Percentiles rank a stretch among this genome's conserved stretches.
Evolutionary conservation across 2,888 invertebrate genomes (phyloP).

Genomic region (Mimachlamys varia): DNA sequence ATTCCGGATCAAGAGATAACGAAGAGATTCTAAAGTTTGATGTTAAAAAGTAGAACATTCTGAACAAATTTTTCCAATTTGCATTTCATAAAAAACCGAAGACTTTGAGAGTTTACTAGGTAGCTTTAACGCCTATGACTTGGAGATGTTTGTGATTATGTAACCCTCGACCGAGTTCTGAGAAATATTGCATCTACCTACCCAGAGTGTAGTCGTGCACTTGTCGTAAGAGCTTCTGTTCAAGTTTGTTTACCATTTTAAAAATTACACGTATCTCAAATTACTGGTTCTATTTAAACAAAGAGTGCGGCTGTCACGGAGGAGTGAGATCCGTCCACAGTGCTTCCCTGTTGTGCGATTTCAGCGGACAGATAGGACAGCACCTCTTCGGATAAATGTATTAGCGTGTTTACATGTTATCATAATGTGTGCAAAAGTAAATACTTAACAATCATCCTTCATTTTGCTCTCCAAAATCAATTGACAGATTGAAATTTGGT

Average conservation of each 20-base stretch:
- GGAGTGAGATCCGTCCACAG: conserved; percentile 4
- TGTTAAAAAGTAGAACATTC: too few relatives aligned
- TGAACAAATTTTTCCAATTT: background rate
- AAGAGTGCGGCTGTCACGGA: background rate
- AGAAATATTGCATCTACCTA: background rate
- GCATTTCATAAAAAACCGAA: background rate
- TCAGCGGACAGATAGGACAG: background rate
- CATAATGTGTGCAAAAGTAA: background rate
- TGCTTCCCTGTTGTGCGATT: background rate
- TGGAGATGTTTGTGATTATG: background rate
- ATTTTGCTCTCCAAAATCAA: conserved; percentile 5
- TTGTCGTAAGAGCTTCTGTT: background rate
- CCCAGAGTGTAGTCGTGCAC: background rate
- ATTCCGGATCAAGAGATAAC: background rate
- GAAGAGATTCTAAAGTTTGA: background rate
- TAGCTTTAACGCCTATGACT: background rate
- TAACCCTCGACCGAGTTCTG: background rate
- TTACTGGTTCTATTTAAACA: conserved; percentile 17
- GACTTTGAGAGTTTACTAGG: background rate
- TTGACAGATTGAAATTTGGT: background rate
- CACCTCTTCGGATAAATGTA: background rate
- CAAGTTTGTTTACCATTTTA: conserved; percentile 4
- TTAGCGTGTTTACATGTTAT: background rate
- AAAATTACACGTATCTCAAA: conserved; percentile 34
- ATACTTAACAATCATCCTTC: conserved; percentile 10